A percentile compares a stretch with the other conserved stretches of the same genome.
Conservation (phyloP, 2,113 vertebrate species). For the Crotophaga sulcirostris region DNA sequence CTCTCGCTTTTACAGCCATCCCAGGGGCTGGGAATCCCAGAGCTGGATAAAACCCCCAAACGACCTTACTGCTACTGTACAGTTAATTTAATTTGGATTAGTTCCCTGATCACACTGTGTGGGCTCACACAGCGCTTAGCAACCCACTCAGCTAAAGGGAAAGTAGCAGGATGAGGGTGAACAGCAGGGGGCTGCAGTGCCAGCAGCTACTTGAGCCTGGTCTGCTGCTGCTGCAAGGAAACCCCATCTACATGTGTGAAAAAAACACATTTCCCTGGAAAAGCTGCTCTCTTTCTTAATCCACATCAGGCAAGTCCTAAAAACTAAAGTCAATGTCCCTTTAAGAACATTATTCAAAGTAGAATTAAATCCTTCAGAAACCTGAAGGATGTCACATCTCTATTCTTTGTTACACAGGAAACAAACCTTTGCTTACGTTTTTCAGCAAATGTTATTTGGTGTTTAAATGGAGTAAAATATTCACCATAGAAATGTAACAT, state of each 20-base stretch:
- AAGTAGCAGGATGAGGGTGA: not conserved
- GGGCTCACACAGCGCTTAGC: not conserved
- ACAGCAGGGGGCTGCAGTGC: not conserved
- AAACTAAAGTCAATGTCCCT: not conserved
- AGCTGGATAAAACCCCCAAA: not conserved
- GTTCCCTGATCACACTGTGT: not conserved
- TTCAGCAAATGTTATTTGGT: not conserved
- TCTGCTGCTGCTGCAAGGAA: not conserved
- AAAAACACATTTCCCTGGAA: not conserved
- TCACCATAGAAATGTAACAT: not conserved
- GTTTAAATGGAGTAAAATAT: not conserved
- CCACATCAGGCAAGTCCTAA: not conserved
- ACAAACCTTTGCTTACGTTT: not conserved
- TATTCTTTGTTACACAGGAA: not conserved
- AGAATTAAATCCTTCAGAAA: not conserved
- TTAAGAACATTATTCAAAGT: not conserved
- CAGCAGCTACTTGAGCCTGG: not conserved
- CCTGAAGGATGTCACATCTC: not conserved
- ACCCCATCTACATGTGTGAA: not conserved
- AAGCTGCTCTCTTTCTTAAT: not conserved
- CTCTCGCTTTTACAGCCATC: accelerated
- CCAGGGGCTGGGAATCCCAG: not conserved
- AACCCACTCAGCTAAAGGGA: not conserved
- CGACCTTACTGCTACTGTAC: not conserved
- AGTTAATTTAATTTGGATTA: not conserved